These are phyloP conservation scores for Axea sp. DNA, from an alignment of 2,888 invertebrate species.

Conservation along the genomic window DNA sequence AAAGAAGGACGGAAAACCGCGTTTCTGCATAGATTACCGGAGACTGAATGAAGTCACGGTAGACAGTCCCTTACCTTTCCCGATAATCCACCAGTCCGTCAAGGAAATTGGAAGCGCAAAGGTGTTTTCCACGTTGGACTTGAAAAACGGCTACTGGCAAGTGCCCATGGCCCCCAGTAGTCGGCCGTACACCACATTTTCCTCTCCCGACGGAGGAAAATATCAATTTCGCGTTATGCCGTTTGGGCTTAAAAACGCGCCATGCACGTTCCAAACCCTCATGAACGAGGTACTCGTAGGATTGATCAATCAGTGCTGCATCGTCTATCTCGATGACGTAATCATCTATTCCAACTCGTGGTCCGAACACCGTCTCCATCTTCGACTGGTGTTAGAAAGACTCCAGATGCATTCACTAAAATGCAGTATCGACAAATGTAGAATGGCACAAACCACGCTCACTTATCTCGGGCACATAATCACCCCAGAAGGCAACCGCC, in stretches of 20 bases:
- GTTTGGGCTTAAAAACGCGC: slow-evolving; percentile 65
- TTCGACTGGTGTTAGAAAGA: not conserved
- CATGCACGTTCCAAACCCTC: slow-evolving; percentile 59
- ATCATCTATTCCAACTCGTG: too few relatives aligned
- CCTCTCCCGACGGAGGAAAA: slow-evolving; percentile 33
- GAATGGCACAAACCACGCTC: too few relatives aligned
- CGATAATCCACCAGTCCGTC: too few relatives aligned
- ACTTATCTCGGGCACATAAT: not conserved
- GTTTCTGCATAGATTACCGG: too few relatives aligned
- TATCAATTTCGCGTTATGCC: slow-evolving; percentile 56
- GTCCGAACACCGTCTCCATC: too few relatives aligned
- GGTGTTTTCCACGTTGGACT: too few relatives aligned
- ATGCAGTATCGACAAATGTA: not conserved
- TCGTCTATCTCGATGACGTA: slow-evolving; percentile 61
- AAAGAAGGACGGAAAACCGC: too few relatives aligned
- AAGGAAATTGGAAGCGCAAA: too few relatives aligned
- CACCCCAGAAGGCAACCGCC: not conserved
- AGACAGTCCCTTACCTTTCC: too few relatives aligned
- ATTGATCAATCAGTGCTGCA: slow-evolving; percentile 51
- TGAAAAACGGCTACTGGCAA: too few relatives aligned
- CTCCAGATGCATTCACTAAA: not conserved
- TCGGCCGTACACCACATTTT: slow-evolving; percentile 36
- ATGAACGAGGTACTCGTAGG: slow-evolving; percentile 62
- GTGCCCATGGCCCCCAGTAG: too few relatives aligned
- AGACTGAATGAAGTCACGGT: too few relatives aligned